These are phyloP conservation scores for Eledone cirrhosa DNA, from an alignment of 2,888 invertebrate species.

Conservation along the genomic window DNA sequence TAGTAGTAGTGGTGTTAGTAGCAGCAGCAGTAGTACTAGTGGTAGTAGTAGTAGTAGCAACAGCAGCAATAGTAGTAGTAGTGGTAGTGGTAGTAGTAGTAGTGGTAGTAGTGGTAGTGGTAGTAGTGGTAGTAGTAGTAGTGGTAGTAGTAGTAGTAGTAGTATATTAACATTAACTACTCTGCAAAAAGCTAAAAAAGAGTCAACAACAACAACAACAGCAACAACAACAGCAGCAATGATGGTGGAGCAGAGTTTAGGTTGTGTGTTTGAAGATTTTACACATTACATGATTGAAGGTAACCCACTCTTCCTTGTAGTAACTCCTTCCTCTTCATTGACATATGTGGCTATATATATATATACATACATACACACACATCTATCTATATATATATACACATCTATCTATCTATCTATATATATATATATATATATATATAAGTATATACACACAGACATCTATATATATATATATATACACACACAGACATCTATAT, in stretches of 20 bases:
- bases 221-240: neutral
- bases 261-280: slow-evolving; percentile 26
- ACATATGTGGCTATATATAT: neutral
- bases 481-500: too few species aligned
- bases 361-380: too few species aligned
- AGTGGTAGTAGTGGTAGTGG: neutral
- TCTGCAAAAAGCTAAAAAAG: neutral
- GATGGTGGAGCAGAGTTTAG: slow-evolving; percentile 7
- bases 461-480: too few species aligned
- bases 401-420: too few species aligned
- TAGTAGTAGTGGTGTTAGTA: neutral
- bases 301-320: neutral
- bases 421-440: too few species aligned
- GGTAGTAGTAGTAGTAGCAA: neutral
- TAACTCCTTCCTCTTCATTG: neutral
- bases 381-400: too few species aligned
- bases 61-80: slow-evolving; percentile 3
- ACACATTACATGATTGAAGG: slow-evolving; percentile 27
- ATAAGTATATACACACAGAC: too few species aligned
- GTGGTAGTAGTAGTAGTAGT: neutral
- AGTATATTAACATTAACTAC: neutral
- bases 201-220: neutral
- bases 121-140: neutral
- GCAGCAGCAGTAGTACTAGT: neutral
- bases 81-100: neutral